These are phyloP conservation scores for Pachycephus smyrnensis DNA, from an alignment of 2,888 invertebrate species.

Conservation along the genomic window DNA sequence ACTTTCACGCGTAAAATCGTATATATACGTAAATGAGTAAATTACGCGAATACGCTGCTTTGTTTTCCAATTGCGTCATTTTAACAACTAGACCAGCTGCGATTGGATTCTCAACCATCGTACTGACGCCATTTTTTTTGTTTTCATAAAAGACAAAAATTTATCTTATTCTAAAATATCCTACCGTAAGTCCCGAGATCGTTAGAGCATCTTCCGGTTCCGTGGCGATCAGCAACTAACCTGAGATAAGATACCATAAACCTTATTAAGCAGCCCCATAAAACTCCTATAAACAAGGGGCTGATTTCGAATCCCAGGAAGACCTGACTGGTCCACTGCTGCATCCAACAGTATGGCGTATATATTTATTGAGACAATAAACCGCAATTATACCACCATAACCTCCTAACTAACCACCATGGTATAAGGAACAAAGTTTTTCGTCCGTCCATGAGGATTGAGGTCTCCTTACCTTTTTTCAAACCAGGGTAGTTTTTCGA, in stretches of 20 bases:
- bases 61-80: background rate
- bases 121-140: background rate
- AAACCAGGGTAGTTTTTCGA: background rate
- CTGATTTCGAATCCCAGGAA: conserved; percentile 62
- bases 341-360: conserved; percentile 43
- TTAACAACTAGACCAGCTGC: background rate
- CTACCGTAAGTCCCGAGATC: conserved; percentile 36
- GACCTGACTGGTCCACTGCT: conserved; percentile 14
- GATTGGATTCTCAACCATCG: background rate
- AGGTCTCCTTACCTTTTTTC: background rate
- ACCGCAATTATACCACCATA: conserved; percentile 60
- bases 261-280: conserved; percentile 50
- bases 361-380: conserved; percentile 65
- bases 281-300: conserved; percentile 36
- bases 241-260: conserved; percentile 45
- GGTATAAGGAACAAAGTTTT: background rate
- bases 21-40: background rate
- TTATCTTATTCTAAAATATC: background rate
- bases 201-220: conserved; percentile 32
- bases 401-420: conserved; percentile 56
- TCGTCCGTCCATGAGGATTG: background rate
- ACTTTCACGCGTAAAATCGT: background rate
- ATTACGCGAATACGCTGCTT: background rate
- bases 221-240: conserved; percentile 19
- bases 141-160: conserved; percentile 1